Evolutionary conservation across 1,140 invertebrate species (phyloP).

Genomic region (Drosophila sturtevanti): DNA sequence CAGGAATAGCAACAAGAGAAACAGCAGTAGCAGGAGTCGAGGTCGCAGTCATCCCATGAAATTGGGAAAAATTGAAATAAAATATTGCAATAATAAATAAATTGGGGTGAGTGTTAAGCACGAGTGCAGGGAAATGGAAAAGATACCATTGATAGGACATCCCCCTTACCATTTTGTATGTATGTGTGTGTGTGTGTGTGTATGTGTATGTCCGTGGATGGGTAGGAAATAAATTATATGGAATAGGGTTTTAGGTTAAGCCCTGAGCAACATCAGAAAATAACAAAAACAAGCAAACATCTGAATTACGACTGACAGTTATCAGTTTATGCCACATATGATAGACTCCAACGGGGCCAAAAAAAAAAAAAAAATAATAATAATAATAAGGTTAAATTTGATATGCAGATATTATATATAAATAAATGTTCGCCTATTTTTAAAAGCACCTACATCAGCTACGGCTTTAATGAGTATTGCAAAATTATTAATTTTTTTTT

Average conservation of each 20-base stretch:
- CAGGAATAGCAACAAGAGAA: neutral
- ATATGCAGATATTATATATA: neutral
- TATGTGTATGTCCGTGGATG: neutral
- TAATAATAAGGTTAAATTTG: neutral
- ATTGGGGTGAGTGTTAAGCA: constrained; percentile 44
- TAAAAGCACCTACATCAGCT: neutral
- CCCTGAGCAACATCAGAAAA: neutral
- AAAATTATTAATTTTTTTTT: too few relatives aligned
- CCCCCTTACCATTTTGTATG: neutral
- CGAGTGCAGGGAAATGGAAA: constrained; percentile 1
- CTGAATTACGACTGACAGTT: constrained; percentile 37
- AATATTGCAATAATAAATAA: constrained; percentile 78
- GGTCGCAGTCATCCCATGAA: constrained; percentile 55
- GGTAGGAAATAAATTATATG: neutral
- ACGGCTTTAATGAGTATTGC: too few relatives aligned
- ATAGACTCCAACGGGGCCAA: neutral
- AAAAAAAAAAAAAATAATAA: too few relatives aligned
- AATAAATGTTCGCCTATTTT: neutral
- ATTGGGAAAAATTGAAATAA: constrained; percentile 78
- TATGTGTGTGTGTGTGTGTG: neutral
- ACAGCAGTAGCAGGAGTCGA: neutral
- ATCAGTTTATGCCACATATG: constrained; percentile 6
- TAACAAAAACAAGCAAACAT: constrained; percentile 15
- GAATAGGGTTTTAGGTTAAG: neutral
- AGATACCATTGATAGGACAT: constrained; percentile 5